Evolutionary conservation across 2,113 vertebrate genomes (phyloP).

Genomic region (Colius striatus): DNA sequence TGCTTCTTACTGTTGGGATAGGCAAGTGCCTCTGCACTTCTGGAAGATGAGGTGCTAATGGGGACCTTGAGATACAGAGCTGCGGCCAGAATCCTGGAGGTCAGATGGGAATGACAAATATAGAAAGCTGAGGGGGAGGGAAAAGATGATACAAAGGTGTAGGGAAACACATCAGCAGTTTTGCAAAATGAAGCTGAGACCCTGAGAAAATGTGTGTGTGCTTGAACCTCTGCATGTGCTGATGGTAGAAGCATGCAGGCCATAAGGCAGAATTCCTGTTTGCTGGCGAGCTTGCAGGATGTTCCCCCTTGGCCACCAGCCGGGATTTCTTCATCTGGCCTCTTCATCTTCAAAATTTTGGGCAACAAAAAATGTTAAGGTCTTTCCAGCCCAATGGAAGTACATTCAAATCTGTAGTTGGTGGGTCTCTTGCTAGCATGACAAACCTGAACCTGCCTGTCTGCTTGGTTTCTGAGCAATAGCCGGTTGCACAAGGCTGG

Average conservation of each 20-base stretch:
- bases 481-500: neutral
- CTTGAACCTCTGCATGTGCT: neutral
- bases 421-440: neutral
- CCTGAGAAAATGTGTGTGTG: neutral
- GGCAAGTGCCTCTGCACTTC: neutral
- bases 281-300: neutral
- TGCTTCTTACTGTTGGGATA: neutral
- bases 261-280: rapidly evolving
- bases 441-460: neutral
- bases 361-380: neutral
- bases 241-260: rapidly evolving
- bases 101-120: neutral
- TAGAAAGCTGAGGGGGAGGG: neutral
- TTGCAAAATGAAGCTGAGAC: neutral
- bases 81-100: neutral
- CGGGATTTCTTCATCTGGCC: neutral
- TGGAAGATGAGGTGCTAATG: neutral
- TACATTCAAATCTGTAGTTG: rapidly evolving
- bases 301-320: neutral
- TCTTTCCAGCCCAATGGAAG: neutral
- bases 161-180: rapidly evolving
- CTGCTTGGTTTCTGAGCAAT: neutral
- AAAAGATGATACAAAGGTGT: too few relatives aligned
- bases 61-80: neutral
- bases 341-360: neutral